Conservation (phyloP, 2,888 invertebrate species). For the Camponotus fellah region DNA sequence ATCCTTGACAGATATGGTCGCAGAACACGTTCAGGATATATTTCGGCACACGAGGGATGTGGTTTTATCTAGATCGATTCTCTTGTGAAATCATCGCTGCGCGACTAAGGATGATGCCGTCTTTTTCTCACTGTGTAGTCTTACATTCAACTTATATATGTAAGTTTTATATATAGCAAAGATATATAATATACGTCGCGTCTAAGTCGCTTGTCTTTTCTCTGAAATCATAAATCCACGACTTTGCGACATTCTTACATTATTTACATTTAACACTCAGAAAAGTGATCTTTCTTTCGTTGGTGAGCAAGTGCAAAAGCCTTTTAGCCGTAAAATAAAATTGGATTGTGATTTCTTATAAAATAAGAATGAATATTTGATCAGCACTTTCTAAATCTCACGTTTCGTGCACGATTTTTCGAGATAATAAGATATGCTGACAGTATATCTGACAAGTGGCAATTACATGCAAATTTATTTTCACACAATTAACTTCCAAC, state of each 20-base stretch:
- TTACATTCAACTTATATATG: background rate
- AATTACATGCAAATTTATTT: slow-evolving; percentile 41
- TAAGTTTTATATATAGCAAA: background rate
- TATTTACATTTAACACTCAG: slow-evolving; percentile 30
- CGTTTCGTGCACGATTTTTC: slow-evolving; percentile 26
- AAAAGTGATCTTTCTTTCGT: background rate
- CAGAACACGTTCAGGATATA: slow-evolving; percentile 36
- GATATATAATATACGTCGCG: slow-evolving; percentile 22
- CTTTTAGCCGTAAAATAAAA: slow-evolving; percentile 3
- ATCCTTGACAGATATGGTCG: slow-evolving; percentile 28
- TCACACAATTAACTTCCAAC: slow-evolving; percentile 21
- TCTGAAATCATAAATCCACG: slow-evolving; percentile 45
- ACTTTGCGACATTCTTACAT: slow-evolving; percentile 26
- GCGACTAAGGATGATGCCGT: background rate
- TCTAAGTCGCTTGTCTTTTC: slow-evolving; percentile 35
- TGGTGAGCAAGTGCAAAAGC: background rate
- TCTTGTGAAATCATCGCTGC: slow-evolving; percentile 69
- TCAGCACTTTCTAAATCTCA: slow-evolving; percentile 6
- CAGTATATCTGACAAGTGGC: slow-evolving; percentile 30
- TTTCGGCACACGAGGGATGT: slow-evolving; percentile 65
- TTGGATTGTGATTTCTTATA: background rate
- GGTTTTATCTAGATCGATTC: slow-evolving; percentile 79
- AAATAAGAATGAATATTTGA: background rate
- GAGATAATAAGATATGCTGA: slow-evolving; percentile 13
- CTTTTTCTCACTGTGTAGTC: slow-evolving; percentile 12